Percentiles rank a stretch among this genome's conserved stretches.
Conservation (phyloP, 2,113 vertebrate species). For the Aix galericulata region DNA sequence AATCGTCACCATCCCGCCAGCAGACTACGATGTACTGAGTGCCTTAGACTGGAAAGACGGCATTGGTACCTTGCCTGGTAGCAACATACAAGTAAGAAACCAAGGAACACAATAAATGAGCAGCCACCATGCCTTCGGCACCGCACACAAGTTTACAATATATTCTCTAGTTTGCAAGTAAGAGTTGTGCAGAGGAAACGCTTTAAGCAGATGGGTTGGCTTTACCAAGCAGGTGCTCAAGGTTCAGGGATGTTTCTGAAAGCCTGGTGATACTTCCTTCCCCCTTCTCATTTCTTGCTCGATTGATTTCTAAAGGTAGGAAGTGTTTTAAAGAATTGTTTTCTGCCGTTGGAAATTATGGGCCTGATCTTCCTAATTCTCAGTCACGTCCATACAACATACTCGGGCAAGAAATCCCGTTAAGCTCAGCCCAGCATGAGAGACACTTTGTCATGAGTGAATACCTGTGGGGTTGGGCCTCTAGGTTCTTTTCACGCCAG, state of each 20-base stretch:
- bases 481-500: background rate
- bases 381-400: background rate
- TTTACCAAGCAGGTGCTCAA: background rate
- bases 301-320: constrained; percentile 6
- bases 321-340: background rate
- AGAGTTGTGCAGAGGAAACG: background rate
- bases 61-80: constrained; percentile 84
- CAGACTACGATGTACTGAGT: constrained; percentile 77
- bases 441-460: background rate
- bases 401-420: background rate
- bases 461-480: background rate
- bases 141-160: background rate
- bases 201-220: background rate
- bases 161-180: background rate
- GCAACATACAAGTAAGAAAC: constrained; percentile 79
- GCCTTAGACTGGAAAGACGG: constrained; percentile 86
- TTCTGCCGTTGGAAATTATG: background rate
- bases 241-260: background rate
- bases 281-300: background rate
- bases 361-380: background rate
- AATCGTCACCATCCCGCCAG: constrained; percentile 34
- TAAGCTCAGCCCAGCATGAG: background rate
- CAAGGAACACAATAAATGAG: background rate
- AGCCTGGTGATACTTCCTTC: background rate
- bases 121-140: background rate